A percentile compares a stretch with the other conserved stretches of the same genome.
Evolutionary conservation across 2,888 invertebrate species (phyloP).

Genomic region (Podabrus alpinus): DNA sequence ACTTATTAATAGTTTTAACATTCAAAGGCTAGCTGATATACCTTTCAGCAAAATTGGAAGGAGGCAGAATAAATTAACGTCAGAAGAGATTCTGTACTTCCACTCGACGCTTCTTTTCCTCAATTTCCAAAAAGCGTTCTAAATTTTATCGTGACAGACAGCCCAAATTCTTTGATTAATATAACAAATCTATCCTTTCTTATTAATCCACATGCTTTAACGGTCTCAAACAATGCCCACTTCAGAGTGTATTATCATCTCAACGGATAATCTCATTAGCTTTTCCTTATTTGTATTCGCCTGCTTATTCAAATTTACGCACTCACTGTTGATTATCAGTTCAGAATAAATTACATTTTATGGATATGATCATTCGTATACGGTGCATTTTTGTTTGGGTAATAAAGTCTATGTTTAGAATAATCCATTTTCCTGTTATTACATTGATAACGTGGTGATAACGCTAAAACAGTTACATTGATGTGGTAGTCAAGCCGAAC

Average conservation of each 20-base stretch:
- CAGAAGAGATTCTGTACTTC: neutral
- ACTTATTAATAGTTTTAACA: neutral
- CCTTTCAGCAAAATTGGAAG: neutral
- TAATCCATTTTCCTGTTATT: neutral
- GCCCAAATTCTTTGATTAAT: neutral
- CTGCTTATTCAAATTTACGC: neutral
- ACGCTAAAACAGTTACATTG: too few relatives aligned
- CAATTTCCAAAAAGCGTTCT: neutral
- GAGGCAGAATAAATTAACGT: neutral
- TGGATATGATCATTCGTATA: neutral
- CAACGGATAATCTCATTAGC: neutral
- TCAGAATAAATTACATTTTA: neutral
- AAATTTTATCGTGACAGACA: neutral
- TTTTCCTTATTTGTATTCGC: neutral
- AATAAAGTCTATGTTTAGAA: neutral
- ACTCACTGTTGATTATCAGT: neutral
- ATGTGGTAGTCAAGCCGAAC: too few relatives aligned
- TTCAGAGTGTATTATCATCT: neutral
- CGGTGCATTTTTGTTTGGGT: neutral
- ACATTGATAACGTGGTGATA: too few relatives aligned
- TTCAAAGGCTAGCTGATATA: neutral
- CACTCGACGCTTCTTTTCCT: neutral
- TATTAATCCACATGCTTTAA: neutral
- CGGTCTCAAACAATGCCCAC: neutral
- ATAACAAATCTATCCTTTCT: neutral